Percentiles rank a stretch among this genome's conserved stretches.
phyloP scores from a whole-genome alignment of 2,888 invertebrate genomes.

The Hedychridium roseum region DNA sequence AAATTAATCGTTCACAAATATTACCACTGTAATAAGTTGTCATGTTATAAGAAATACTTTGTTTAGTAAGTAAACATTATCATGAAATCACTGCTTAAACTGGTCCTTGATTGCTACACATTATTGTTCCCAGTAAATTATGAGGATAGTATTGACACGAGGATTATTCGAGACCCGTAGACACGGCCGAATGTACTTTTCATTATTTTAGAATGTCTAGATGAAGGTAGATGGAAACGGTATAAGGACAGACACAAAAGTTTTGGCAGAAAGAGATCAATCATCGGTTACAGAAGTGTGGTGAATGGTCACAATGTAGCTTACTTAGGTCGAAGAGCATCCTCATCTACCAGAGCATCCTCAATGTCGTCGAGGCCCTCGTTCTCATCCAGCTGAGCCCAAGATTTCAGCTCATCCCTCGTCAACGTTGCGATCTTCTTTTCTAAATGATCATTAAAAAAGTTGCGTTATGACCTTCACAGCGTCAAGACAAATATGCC shows the following conservation, averaged over 20 bases:
- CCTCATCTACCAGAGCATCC: conserved; percentile 51
- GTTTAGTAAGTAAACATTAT: too few relatives aligned
- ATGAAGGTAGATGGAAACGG: neutral
- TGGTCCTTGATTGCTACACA: too few relatives aligned
- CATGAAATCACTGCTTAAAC: too few relatives aligned
- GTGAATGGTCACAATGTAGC: conserved; percentile 34
- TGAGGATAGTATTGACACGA: too few relatives aligned
- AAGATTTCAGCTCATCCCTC: conserved; percentile 70
- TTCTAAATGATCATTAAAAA: too few relatives aligned
- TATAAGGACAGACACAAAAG: neutral
- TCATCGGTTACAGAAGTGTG: conserved; percentile 14
- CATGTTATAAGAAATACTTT: too few relatives aligned
- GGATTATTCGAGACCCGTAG: too few relatives aligned
- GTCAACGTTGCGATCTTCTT: conserved; percentile 82
- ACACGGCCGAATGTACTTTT: too few relatives aligned
- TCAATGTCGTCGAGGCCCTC: conserved; percentile 65
- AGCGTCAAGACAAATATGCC: neutral
- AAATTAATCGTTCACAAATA: too few relatives aligned
- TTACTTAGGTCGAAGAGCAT: conserved; percentile 61
- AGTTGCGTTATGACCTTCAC: neutral
- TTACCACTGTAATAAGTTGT: too few relatives aligned
- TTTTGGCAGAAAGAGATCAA: neutral
- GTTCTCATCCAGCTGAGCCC: conserved; percentile 68
- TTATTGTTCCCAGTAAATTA: too few relatives aligned
- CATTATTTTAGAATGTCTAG: too few relatives aligned